Evolutionary conservation across 2,888 invertebrate species (phyloP).

Genomic region (Tupiocoris notatus): DNA sequence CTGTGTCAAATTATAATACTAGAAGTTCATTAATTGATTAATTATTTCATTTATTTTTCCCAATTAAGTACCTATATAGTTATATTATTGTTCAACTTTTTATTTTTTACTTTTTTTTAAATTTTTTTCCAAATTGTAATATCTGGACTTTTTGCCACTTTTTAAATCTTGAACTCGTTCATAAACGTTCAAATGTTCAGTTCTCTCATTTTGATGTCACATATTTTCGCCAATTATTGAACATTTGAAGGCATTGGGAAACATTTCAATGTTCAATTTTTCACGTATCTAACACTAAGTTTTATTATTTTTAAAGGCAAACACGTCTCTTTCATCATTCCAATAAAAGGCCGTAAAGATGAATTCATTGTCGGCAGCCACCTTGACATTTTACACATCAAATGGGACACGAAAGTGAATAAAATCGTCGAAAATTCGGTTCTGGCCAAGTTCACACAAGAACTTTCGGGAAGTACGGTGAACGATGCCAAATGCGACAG

Average conservation of each 20-base stretch:
- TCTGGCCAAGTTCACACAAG: background rate
- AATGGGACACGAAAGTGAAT: constrained; percentile 22
- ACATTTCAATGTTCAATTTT: background rate
- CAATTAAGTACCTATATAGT: too few relatives aligned
- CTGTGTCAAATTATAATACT: too few relatives aligned
- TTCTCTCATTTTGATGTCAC: too few relatives aligned
- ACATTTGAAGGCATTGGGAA: background rate
- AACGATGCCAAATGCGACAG: constrained; percentile 80
- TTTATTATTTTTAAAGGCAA: constrained; percentile 2
- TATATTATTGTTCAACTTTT: too few relatives aligned
- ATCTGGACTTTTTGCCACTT: too few relatives aligned
- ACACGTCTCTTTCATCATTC: constrained; percentile 33
- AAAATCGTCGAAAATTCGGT: constrained; percentile 6
- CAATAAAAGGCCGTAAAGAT: constrained; percentile 14
- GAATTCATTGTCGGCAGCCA: constrained; percentile 17
- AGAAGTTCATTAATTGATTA: too few relatives aligned
- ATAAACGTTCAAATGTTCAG: too few relatives aligned
- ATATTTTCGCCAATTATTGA: background rate
- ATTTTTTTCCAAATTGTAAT: too few relatives aligned
- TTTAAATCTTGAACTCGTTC: too few relatives aligned
- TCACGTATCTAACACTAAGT: background rate
- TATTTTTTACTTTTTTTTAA: too few relatives aligned
- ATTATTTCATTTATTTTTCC: too few relatives aligned
- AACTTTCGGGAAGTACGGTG: constrained; percentile 53
- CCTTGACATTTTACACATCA: constrained; percentile 2